Base-by-base conservation (phyloP, 2,888 invertebrate species). In the Acrobasis consociella region DNA sequence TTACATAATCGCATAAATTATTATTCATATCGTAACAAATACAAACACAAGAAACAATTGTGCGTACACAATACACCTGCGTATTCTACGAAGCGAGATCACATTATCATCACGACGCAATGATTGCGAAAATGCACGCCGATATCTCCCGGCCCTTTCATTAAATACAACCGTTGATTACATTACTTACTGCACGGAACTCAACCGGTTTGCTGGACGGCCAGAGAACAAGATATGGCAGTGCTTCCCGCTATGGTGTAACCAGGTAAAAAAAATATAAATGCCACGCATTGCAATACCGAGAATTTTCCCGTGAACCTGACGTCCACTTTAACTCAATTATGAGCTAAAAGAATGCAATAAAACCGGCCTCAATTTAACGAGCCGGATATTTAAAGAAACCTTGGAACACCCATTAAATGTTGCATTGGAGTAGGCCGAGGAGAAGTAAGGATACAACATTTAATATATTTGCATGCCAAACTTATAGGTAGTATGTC, bases 1-100 rank as follows among this genome's bases (percentile, higher is more conserved):
- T 82, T 86, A 81, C 89, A 89, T 91, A 90, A 89, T 85, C 82
- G 84, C 83, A 86, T 87, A 80, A 81, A 86, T 85, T 82, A 86
- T 86, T 85, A 87, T 86, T 85, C 82, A 85, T 86, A 84, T 85
- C 82, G 85, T 86, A 85, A 83, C 81, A 82, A 85, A 86, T 77
- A 81, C 75, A 83, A 83, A 83, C 78, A 80, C 69, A 75, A 80
- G 76, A 79, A 80, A 77, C 72, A 71, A 76, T 75, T 77, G 76
- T 76, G 71, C 74, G 72, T 67, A 67, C 73, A 9, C 31, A 72
- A 70, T 52, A 31, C 52, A 13, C 66, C 76, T 74, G 75, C 58
- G n/a, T 49, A 17, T 39, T 69, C 81, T 76, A 77, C 74, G 76
- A 73, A 74, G 11, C 16, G 51, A 51, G 22, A 60, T 60, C 16